Evolutionary conservation across 1,140 invertebrate species (phyloP).

Genomic region (Drosophila sp.): DNA sequence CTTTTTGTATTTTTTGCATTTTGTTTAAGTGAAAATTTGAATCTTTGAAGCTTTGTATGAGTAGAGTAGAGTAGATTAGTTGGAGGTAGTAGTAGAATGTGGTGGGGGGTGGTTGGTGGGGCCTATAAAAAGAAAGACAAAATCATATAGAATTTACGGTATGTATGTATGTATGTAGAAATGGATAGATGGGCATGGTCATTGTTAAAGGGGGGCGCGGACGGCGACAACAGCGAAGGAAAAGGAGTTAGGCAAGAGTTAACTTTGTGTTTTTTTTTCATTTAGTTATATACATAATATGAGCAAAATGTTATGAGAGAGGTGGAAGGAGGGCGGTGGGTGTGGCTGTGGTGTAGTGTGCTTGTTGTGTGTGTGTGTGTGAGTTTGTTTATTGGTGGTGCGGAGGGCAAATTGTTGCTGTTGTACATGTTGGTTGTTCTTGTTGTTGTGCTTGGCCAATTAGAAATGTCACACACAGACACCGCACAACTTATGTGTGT

Average conservation of each 20-base stretch:
- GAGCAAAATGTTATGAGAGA: slow-evolving; percentile 4
- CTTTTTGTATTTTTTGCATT: slow-evolving; percentile 19
- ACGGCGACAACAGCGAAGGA: slow-evolving; percentile 7
- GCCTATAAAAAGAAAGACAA: slow-evolving; percentile 63
- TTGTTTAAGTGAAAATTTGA: slow-evolving; percentile 30
- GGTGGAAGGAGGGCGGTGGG: slow-evolving; percentile 25
- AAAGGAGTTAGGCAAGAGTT: slow-evolving; percentile 34
- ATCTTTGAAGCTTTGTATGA: slow-evolving; percentile 62
- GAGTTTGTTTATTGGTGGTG: not conserved
- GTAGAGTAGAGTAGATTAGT: slow-evolving; percentile 18
- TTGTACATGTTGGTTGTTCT: slow-evolving; percentile 15
- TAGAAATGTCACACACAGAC: not conserved
- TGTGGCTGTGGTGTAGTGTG: slow-evolving; percentile 26
- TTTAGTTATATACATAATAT: slow-evolving; percentile 24
- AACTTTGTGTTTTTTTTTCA: slow-evolving; percentile 15
- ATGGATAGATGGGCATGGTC: slow-evolving; percentile 32
- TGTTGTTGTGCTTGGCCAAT: slow-evolving; percentile 9
- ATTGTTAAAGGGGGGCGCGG: not conserved
- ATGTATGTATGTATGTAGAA: slow-evolving; percentile 41
- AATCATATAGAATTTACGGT: slow-evolving; percentile 35
- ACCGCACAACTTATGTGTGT: not conserved
- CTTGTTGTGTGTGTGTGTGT: slow-evolving; percentile 22
- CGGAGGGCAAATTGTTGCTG: not conserved
- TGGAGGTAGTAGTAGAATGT: not conserved
- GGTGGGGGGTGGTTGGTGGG: not conserved